These are phyloP conservation scores for Hydropsyche betteni DNA, from an alignment of 2,888 invertebrate genomes.

Conservation along the genomic window DNA sequence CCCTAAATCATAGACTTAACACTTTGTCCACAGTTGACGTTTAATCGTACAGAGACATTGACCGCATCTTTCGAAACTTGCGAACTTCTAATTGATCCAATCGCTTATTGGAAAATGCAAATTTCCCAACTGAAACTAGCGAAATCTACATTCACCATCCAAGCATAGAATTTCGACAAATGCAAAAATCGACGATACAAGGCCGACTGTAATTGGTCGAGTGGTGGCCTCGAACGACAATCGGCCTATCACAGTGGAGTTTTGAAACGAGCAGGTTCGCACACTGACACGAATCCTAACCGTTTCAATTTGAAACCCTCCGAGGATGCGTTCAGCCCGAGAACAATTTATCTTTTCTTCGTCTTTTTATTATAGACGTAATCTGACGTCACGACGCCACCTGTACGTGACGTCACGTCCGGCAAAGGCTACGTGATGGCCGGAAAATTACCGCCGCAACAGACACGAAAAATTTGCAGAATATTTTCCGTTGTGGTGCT, in stretches of 20 bases:
- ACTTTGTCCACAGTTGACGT: too few species aligned
- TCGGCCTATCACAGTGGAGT: too few species aligned
- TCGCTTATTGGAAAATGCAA: too few species aligned
- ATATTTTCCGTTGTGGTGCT: not conserved
- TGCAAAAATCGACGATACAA: not conserved
- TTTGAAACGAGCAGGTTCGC: not conserved
- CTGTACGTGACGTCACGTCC: constrained; percentile 42
- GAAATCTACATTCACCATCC: too few species aligned
- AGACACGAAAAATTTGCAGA: not conserved
- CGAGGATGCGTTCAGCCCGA: not conserved
- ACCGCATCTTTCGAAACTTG: too few species aligned
- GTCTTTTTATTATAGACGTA: constrained; percentile 44
- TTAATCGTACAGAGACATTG: too few species aligned
- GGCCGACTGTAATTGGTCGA: not conserved
- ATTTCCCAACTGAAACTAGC: too few species aligned
- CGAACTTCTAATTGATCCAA: too few species aligned
- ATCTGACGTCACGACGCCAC: constrained; percentile 36
- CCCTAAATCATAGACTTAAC: too few species aligned
- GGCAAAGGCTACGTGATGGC: not conserved
- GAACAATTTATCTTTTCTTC: constrained; percentile 42
- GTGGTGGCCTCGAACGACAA: not conserved
- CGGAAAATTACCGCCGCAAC: not conserved
- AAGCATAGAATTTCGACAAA: not conserved
- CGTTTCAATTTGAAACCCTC: too few species aligned
- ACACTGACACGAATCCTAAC: too few species aligned